These are phyloP conservation scores for Caenorhabditis sp. DNA, from an alignment of 2,888 invertebrate species.

Conservation along the genomic window DNA sequence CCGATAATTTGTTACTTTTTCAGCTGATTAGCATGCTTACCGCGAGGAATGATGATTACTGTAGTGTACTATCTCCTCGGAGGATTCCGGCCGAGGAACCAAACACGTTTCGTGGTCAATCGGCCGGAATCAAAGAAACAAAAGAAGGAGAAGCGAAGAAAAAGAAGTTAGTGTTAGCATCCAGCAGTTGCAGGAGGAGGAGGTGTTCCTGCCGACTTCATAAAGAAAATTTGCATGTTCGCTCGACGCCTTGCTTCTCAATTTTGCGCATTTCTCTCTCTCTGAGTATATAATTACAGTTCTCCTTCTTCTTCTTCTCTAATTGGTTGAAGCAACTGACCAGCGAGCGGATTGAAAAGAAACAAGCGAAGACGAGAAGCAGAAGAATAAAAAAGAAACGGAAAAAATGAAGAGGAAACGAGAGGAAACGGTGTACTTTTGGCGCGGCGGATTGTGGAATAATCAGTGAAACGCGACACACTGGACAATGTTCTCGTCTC, in stretches of 20 bases:
- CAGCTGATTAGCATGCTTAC: too few species aligned
- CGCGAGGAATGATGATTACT: not conserved
- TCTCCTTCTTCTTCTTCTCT: conserved; percentile 1
- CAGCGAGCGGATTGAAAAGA: conserved; percentile 7
- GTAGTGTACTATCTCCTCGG: not conserved
- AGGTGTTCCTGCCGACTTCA: not conserved
- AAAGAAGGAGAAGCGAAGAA: not conserved
- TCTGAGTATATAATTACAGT: conserved; percentile 43
- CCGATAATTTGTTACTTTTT: too few species aligned
- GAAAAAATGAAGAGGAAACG: not conserved
- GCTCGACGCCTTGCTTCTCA: conserved; percentile 25
- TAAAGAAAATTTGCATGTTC: conserved; percentile 37
- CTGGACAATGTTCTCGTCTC: not conserved
- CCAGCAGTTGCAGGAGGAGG: too few species aligned
- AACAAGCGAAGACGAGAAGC: not conserved
- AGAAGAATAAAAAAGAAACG: not conserved
- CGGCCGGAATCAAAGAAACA: too few species aligned
- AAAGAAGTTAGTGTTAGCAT: not conserved
- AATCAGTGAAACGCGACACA: conserved; percentile 34
- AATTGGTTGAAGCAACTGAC: conserved; percentile 26
- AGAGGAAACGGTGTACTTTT: conserved; percentile 10
- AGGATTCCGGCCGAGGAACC: too few species aligned
- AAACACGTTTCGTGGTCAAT: conserved; percentile 22
- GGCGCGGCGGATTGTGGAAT: not conserved
- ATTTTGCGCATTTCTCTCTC: conserved; percentile 12